Percentiles rank a stretch among this genome's conserved stretches.
These are phyloP conservation scores for Epirrhoe tristata DNA, from an alignment of 2,888 invertebrate species.

Conservation along the genomic window DNA sequence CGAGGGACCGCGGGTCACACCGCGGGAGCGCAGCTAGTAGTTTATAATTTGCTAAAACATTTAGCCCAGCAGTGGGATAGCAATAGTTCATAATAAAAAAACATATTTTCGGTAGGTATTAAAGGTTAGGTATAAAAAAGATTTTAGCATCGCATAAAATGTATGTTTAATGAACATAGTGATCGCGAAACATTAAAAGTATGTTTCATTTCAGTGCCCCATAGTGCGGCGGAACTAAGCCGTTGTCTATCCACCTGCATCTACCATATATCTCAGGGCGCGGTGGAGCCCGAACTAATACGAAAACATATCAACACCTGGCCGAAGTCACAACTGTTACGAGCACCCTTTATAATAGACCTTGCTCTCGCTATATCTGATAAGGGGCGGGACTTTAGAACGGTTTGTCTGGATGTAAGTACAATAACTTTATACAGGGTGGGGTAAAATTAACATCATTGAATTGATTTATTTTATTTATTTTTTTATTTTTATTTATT, in stretches of 20 bases:
- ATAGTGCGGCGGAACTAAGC: constrained; percentile 68
- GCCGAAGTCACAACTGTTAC: constrained; percentile 70
- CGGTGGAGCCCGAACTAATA: constrained; percentile 65
- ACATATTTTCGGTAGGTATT: too few relatives aligned
- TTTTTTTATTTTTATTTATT: neutral
- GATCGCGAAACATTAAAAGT: too few relatives aligned
- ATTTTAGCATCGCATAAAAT: too few relatives aligned
- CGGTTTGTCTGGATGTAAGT: constrained; percentile 74
- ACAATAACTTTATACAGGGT: too few relatives aligned
- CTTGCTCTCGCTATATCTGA: constrained; percentile 70
- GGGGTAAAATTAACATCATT: too few relatives aligned
- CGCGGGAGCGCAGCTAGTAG: too few relatives aligned
- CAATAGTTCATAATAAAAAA: too few relatives aligned
- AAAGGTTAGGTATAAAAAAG: too few relatives aligned
- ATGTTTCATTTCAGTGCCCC: constrained; percentile 53
- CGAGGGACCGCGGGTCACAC: too few relatives aligned
- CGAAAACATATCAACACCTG: constrained; percentile 65
- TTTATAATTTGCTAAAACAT: too few relatives aligned
- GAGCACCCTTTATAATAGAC: constrained; percentile 70
- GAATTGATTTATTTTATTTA: neutral
- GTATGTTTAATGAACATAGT: too few relatives aligned
- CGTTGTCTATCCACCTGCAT: constrained; percentile 74
- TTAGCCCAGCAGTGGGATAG: too few relatives aligned
- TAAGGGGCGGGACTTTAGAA: constrained; percentile 67
- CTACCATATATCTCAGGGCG: constrained; percentile 72